These are phyloP conservation scores for Entelurus aequoreus DNA, from an alignment of 2,113 vertebrate genomes.

Conservation along the genomic window DNA sequence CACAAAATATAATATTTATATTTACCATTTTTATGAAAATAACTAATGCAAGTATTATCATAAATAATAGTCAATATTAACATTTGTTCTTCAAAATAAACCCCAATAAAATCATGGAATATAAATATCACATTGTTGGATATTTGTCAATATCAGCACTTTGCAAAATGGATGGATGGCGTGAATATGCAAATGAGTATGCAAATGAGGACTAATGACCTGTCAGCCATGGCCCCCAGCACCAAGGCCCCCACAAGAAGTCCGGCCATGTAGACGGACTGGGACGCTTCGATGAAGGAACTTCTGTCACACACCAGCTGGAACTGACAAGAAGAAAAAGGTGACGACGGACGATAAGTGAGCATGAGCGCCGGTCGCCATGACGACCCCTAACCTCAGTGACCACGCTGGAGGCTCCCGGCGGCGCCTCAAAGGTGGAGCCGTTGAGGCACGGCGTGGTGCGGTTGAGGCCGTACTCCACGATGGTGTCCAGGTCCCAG, in stretches of 20 bases:
- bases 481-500: conserved; percentile 67
- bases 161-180: too few relatives aligned
- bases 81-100: too few relatives aligned
- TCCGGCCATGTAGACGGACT: conserved; percentile 82
- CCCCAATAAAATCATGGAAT: too few relatives aligned
- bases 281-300: conserved; percentile 71
- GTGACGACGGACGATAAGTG: not conserved
- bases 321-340: conserved; percentile 70
- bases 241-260: conserved; percentile 76
- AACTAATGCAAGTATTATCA: too few relatives aligned
- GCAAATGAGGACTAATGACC: conserved; percentile 55
- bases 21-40: too few relatives aligned
- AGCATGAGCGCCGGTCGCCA: not conserved
- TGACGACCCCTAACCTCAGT: conserved; percentile 58
- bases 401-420: conserved; percentile 57
- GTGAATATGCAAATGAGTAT: too few relatives aligned
- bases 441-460: conserved; percentile 70
- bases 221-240: conserved; percentile 80
- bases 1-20: too few relatives aligned
- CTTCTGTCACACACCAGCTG: conserved; percentile 79
- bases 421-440: conserved; percentile 66
- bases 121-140: too few relatives aligned
- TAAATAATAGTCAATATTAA: too few relatives aligned
- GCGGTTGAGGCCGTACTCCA: conserved; percentile 68
- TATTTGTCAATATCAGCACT: too few relatives aligned